These are phyloP conservation scores for Megastigmus dorsalis DNA, from an alignment of 2,888 invertebrate genomes.

Conservation along the genomic window DNA sequence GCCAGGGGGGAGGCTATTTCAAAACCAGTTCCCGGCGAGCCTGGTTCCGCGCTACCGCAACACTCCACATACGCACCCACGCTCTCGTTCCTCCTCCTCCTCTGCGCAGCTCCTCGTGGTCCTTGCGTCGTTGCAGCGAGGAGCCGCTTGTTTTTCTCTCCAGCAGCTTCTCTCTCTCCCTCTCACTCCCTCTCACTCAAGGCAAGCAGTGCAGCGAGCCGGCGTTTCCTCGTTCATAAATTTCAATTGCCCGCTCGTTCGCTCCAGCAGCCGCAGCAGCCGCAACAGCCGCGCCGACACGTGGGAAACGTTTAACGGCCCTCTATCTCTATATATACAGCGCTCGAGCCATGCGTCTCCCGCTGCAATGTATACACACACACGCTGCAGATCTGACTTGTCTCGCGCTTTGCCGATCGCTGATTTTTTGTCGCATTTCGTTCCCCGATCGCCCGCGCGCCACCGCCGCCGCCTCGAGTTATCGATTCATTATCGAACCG, in stretches of 20 bases:
- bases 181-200: constrained; percentile 1
- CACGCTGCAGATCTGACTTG: too few species aligned
- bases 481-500: constrained; percentile 13
- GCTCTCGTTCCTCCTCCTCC: constrained; percentile 19
- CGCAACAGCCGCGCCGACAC: constrained; percentile 15
- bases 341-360: too few species aligned
- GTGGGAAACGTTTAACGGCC: constrained; percentile 26
- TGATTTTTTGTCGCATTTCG: neutral
- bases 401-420: too few species aligned
- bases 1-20: constrained; percentile 35
- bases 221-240: constrained; percentile 46
- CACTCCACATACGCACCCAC: constrained; percentile 43
- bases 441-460: neutral
- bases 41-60: neutral
- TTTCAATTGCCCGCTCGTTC: constrained; percentile 29
- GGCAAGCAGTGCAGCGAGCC: neutral
- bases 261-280: too few species aligned
- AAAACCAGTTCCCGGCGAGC: constrained; percentile 47
- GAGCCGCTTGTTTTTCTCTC: neutral
- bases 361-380: too few species aligned
- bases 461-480: constrained; percentile 4
- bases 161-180: neutral
- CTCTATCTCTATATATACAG: too few species aligned
- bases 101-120: too few species aligned
- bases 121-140: neutral